phyloP scores from a whole-genome alignment of 92 coral and sea anemone genomes.

The Desmophyllum pertusum region DNA sequence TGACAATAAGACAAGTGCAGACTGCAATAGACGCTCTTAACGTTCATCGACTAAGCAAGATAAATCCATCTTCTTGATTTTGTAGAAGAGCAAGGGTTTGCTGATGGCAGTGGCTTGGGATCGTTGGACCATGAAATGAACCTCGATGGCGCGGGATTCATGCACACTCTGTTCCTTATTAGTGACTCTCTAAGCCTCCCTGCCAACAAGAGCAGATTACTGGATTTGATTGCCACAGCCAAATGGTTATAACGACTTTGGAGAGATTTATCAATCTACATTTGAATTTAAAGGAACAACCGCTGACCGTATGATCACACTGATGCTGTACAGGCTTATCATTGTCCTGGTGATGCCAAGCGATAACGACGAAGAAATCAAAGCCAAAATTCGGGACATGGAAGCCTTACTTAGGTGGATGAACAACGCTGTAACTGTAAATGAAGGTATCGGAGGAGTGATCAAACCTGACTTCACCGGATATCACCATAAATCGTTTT shows the following conservation, averaged over 20 bases:
- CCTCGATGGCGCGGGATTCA: constrained; percentile 44
- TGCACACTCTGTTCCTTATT: constrained; percentile 69
- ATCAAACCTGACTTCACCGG: constrained; percentile 79
- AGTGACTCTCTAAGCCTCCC: constrained; percentile 26
- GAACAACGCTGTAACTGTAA: constrained; percentile 58
- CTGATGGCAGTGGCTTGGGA: constrained; percentile 62
- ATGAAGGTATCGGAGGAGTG: constrained; percentile 69
- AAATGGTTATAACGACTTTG: constrained; percentile 75
- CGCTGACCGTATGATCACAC: constrained; percentile 76
- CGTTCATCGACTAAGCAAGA: constrained; percentile 38
- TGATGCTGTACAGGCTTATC: constrained; percentile 64
- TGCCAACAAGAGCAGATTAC: constrained; percentile 14
- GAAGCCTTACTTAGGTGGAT: constrained; percentile 58
- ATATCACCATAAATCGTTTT: constrained; percentile 62
- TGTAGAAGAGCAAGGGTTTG: constrained; percentile 55
- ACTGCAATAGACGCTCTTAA: background rate
- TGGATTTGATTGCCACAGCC: constrained; percentile 22
- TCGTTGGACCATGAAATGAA: constrained; percentile 66
- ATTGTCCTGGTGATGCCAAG: constrained; percentile 63
- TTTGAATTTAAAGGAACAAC: constrained; percentile 70
- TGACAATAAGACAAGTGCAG: background rate
- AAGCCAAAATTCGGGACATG: constrained; percentile 69
- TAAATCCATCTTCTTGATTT: constrained; percentile 41
- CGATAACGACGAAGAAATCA: constrained; percentile 5
- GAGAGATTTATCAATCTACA: constrained; percentile 65